Evolutionary conservation across 2,888 invertebrate genomes (phyloP).

Genomic region (Campoplex nolae): DNA sequence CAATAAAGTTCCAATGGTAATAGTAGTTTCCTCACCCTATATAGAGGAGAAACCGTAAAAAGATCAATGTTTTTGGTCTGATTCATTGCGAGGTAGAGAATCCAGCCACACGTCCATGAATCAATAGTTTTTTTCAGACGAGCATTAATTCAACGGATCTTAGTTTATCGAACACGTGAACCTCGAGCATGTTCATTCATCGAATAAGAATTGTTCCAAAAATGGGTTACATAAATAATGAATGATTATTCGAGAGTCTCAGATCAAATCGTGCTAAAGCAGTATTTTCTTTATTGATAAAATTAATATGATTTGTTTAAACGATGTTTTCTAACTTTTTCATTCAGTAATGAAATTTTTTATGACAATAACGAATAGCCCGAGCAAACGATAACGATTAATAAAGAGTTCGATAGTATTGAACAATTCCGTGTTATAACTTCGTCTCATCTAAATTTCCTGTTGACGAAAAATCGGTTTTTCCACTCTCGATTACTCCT

Average conservation of each 20-base stretch:
- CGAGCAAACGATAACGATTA: background rate
- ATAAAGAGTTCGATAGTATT: background rate
- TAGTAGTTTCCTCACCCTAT: no score
- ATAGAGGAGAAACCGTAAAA: no score
- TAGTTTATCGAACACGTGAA: background rate
- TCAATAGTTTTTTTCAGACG: background rate
- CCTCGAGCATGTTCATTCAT: no score
- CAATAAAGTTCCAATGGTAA: no score
- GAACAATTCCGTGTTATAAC: no score
- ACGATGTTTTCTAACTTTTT: background rate
- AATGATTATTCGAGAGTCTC: background rate
- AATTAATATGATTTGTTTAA: background rate
- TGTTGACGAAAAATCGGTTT: slow-evolving; percentile 3
- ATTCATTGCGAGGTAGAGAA: background rate
- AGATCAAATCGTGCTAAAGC: background rate
- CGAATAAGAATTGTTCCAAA: background rate
- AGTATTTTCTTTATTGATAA: background rate
- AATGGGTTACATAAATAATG: background rate
- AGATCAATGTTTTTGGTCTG: no score
- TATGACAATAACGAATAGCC: background rate
- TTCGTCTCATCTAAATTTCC: background rate
- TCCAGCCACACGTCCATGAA: background rate
- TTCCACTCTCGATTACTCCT: background rate
- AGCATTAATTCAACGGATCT: background rate
- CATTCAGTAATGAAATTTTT: background rate